Evolutionary conservation across 2,888 invertebrate genomes (phyloP), one percentile per base, ranked within the genome.

Genomic region (Sepioteuthis lessoniana): DNA sequence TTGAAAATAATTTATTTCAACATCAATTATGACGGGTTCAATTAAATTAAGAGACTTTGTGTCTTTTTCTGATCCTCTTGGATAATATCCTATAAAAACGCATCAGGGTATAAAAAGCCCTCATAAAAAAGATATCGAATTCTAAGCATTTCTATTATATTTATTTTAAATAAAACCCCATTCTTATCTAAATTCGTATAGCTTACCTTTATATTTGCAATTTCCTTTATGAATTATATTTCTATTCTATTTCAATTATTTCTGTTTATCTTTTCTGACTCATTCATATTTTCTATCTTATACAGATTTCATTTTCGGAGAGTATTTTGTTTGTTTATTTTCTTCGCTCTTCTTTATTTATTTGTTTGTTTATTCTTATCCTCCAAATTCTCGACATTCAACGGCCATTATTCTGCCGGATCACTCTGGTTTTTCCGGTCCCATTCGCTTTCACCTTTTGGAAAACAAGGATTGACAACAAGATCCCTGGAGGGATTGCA

Each of bases 401-500:
- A n/a, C n/a, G 76, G 76, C n/a, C 76, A 76, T 76, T n/a, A 76
- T 76, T 76, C 76, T 35, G 76, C n/a, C 13, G 76, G 16, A 76
- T n/a, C 19, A n/a, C 16, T 76, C 76, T 13, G n/a, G 8, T 76
- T n/a, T 76, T 76, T 76, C n/a, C 76, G 76, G n/a, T n/a, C 76
- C n/a, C 19, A 35, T 76, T 76, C 76, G 16, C 76, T 76, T 76
- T 13, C 76, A 76, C 76, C 76, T 76, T 76, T 76, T 76, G 35
- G n/a, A n/a, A 76, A 76, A 76, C 76, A n/a, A 76, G 76, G 35
- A 76, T n/a, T 76, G 76, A 35, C 76, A 76, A n/a, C 16, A 76
- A 76, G 76, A 76, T 76, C 76, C 76, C 76, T n/a, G 76, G n/a
- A 76, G 76, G 76, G 76, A 76, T 76, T 76, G n/a, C n/a, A n/a